Base-by-base conservation (phyloP, 2,888 invertebrate genomes). In the Eudemis profundana region DNA sequence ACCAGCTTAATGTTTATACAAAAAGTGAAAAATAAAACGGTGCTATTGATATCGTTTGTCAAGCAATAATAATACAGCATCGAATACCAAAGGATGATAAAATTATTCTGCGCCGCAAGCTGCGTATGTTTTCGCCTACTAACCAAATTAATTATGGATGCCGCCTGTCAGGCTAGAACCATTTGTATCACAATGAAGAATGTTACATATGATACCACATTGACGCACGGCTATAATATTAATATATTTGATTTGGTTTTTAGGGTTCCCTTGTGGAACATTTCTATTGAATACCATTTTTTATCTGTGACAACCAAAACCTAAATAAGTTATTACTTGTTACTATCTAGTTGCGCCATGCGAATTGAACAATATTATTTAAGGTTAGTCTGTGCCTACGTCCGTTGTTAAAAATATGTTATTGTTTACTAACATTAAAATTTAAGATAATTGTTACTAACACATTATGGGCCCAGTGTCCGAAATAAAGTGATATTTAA, bases 81-180 rank as follows among this genome's bases (percentile, higher is more conserved):
- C 23, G 27, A 38, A 23, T 38, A 7, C 7, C 5, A 10, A 36
- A 40, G 38, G 21, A 38, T 38, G 40, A 33, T 50, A 40, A 49
- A 49, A 60, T 60, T 49, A 40, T 60, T 60, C 49, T 49, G 36
- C 46, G 49, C 36, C 15, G 29, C 38, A 59, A 8, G 40, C 61
- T 17, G 42, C 61, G 42, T 47, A 50, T 50, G 50, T 60, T 64
- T 50, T 42, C 44, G 50, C 56, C 49, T 40, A 56, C 61, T 36
- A 61, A 66, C 59, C 46, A 59, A 67, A 67, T 67, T 67, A 63
- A 67, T 67, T 67, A 67, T 67, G 63, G 67, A 67, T 67, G 49
- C 67, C 49, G 61, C 49, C 61, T 66, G 61, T 61, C 66, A 57
- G 66, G 44, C 17, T 29, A 38, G 50, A 57, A 61, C 42, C 47